Conservation (phyloP, 2,888 invertebrate species). For the Andrena fulva region DNA sequence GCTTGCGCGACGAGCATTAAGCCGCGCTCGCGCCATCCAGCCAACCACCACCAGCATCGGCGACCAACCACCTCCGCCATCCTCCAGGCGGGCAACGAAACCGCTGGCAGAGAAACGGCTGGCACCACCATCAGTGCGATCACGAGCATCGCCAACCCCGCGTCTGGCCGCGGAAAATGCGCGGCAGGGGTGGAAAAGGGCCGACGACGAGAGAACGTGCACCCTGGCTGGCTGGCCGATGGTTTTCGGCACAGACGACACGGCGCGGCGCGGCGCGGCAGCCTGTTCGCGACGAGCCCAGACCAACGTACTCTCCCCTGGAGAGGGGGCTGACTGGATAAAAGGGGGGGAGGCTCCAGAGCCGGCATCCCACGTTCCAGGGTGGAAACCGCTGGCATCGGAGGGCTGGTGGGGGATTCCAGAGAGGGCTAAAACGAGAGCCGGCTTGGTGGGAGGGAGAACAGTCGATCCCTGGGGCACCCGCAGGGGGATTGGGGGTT, state of each 20-base stretch:
- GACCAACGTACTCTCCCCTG: conserved; percentile 27
- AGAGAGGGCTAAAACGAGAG: conserved; percentile 59
- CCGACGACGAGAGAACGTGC: conserved; percentile 28
- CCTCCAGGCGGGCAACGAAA: conserved; percentile 41
- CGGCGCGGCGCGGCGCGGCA: conserved; percentile 9
- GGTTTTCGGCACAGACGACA: conserved; percentile 60
- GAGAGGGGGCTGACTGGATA: conserved; percentile 38
- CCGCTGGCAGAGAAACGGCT: conserved; percentile 44
- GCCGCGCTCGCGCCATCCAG: conserved; percentile 57
- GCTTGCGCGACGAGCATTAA: conserved; percentile 73
- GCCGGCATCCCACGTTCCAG: conserved; percentile 55
- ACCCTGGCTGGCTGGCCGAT: conserved; percentile 21
- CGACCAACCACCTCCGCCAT: conserved; percentile 16
- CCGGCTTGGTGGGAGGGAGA: conserved; percentile 63
- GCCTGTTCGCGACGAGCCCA: conserved; percentile 53
- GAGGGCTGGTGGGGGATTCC: conserved; percentile 56
- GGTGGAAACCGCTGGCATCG: conserved; percentile 57
- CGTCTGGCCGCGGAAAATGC: conserved; percentile 67
- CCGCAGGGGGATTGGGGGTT: conserved; percentile 74
- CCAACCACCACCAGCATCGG: conserved; percentile 40
- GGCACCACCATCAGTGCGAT: conserved; percentile 51
- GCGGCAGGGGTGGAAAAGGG: conserved; percentile 68
- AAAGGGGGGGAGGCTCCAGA: conserved; percentile 46
- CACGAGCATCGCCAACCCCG: conserved; percentile 57
- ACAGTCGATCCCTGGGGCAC: conserved; percentile 73